Conservation (phyloP, 2,797 vertebrate genomes). For the Gallinago solitaria region DNA sequence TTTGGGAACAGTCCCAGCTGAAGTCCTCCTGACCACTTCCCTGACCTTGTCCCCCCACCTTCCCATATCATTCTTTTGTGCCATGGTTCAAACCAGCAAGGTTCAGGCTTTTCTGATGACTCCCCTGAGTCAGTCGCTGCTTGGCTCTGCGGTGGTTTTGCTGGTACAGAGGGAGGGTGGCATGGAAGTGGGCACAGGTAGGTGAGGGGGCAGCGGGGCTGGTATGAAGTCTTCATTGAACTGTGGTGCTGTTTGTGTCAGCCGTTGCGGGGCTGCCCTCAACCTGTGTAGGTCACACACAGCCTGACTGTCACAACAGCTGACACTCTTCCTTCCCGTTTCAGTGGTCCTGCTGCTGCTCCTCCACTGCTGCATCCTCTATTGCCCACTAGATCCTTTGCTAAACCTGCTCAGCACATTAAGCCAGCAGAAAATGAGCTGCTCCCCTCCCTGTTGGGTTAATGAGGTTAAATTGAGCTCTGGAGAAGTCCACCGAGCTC, state of each 20-base stretch:
- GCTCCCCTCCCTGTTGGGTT: neutral
- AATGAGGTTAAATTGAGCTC: neutral
- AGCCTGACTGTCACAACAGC: neutral
- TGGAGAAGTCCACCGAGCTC: neutral
- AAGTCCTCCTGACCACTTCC: neutral
- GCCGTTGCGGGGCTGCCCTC: neutral
- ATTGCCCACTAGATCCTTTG: neutral
- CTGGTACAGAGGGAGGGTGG: neutral
- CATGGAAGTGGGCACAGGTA: neutral
- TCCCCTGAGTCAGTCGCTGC: accelerated
- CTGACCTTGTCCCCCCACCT: neutral
- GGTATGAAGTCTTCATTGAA: neutral
- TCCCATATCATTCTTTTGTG: accelerated
- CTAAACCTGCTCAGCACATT: neutral
- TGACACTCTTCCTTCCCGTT: neutral
- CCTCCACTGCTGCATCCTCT: neutral
- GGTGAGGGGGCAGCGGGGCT: neutral
- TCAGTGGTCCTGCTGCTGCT: neutral
- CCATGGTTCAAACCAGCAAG: accelerated
- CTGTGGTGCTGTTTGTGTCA: neutral
- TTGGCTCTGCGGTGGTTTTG: neutral
- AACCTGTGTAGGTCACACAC: neutral
- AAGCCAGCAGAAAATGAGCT: neutral
- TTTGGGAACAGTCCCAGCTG: neutral
- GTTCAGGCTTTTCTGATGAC: neutral